Evolutionary conservation across 2,797 vertebrate genomes (phyloP), one percentile per base, ranked within the genome.

Genomic region (Pyrrhura leucotis): DNA sequence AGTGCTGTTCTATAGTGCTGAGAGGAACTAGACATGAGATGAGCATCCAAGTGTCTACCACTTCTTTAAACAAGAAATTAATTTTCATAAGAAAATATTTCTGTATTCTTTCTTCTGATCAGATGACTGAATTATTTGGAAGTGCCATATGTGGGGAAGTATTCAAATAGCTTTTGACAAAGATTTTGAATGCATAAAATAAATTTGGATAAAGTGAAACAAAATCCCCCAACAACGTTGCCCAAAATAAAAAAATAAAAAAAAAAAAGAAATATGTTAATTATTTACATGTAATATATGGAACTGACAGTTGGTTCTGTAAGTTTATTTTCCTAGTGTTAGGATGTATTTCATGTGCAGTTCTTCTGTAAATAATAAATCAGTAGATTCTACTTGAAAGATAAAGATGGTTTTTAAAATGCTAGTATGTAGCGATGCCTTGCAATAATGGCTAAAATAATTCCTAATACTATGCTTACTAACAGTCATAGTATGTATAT

Each of bases 401-500:
- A 79, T 8, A n/a, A 35, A 59, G 19, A 67, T 53, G 11, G 2
- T 13, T 67, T 94, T 61, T 3, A 25, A 88, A 68, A 33, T 72
- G 5, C 48, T 90, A 4, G 1, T 61, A 33, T 21, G 25, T 21
- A 44, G 14, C 10, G 4, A 33, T 22, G 2, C 44, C 28, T 74
- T 61, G 4, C 17, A 71, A 26, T 48, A 39, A 40, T 53, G 63
- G 15, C 8, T 47, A 79, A 80, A 73, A 42, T 48, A 54, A 59
- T 82, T 89, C 40, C 23, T 48, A 22, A 23, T 13, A 18, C 5
- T 42, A 1, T 58, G 4, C 13, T 77, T 14, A 9, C 3, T 50
- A 50, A 11, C 10, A 77, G 4, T 23, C 12, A 11, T 53, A 7
- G 3, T 66, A 59, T 0, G 0, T 42, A 4, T 59, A 33, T 58